These are phyloP conservation scores for Ahaetulla prasina DNA, from an alignment of 2,113 vertebrate species.

Conservation along the genomic window DNA sequence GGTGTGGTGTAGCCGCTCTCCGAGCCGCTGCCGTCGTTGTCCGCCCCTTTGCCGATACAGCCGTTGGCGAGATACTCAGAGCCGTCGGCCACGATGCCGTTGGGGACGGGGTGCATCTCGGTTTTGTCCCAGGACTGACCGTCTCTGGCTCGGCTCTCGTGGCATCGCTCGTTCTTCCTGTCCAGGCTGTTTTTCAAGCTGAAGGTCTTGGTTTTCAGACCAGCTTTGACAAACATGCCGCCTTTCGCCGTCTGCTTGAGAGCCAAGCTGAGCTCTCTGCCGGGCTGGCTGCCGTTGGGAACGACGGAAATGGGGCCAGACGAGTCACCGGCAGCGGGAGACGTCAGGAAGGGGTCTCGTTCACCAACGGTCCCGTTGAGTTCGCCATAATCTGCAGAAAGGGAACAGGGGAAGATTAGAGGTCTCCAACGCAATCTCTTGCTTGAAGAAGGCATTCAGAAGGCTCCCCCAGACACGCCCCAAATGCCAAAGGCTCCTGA, in stretches of 20 bases:
- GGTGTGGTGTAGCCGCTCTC: conserved; percentile 93
- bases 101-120: conserved; percentile 79
- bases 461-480: neutral
- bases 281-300: conserved; percentile 77
- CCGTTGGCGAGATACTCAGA: conserved; percentile 88
- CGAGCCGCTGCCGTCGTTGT: conserved; percentile 92
- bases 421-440: neutral
- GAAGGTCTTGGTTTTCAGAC: conserved; percentile 83
- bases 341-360: conserved; percentile 69
- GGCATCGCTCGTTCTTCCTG: conserved; percentile 87
- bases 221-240: conserved; percentile 74
- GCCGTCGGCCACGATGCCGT: conserved; percentile 79
- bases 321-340: conserved; percentile 67
- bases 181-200: conserved; percentile 90
- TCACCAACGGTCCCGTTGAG: conserved; percentile 77
- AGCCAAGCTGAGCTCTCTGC: conserved; percentile 58
- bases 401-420: neutral
- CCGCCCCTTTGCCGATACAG: conserved; percentile 81
- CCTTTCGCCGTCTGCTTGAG: conserved; percentile 70
- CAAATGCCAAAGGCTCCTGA: neutral
- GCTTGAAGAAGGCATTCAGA: neutral
- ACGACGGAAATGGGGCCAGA: conserved; percentile 68
- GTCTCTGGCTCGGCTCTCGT: conserved; percentile 81
- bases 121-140: conserved; percentile 79
- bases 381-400: conserved; percentile 71